Evolutionary conservation across 2,797 vertebrate species (phyloP), one percentile per base, ranked within the genome.

Genomic region (Platyrinchus mystaceus): DNA sequence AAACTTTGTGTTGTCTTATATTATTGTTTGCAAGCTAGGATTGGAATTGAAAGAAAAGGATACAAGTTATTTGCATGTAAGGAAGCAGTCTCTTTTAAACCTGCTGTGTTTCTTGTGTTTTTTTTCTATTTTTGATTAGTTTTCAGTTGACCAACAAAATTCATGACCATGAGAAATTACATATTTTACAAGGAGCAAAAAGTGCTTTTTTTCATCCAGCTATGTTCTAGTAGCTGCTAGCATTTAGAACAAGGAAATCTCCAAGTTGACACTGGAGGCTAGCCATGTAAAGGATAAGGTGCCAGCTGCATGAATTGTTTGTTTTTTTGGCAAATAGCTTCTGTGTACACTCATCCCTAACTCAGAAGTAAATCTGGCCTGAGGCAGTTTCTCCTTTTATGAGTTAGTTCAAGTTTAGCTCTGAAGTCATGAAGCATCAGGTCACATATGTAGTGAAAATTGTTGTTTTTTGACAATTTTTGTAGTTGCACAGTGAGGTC

Each of bases 271-370:
- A 19, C 39, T 95, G 84, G 93, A 96, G 67, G 77, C 85, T 34
- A 58, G 80, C 87, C 89, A 91, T 68, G 86, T 92, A 89, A 86
- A 94, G 64, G 86, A 91, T 67, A 70, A 82, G 55, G 75, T 73
- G 69, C 89, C 92, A 96, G 47, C 81, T 96, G 68, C 71, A 55
- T 37, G 60, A 92, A 90, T 73, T 58, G 83, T 32, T 95, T 67
- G 89, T 37, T 71, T 96, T 96, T 93, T 84, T 91, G 87, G 80
- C 85, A 93, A 24, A 85, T 88, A 92, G 80, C 80, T 64, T 91
- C 60, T 93, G 34, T 79, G 70, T 94, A 44, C 17, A 13, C 87
- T 94, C 70, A 82, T 96, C 86, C 70, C 39, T 70, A 96, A 90
- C 73, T 90, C 73, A 50, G 47, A 92, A 88, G 12, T 89, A 87